Evolutionary conservation across 1,140 invertebrate genomes (phyloP).

Genomic region (Drosophila sproati): DNA sequence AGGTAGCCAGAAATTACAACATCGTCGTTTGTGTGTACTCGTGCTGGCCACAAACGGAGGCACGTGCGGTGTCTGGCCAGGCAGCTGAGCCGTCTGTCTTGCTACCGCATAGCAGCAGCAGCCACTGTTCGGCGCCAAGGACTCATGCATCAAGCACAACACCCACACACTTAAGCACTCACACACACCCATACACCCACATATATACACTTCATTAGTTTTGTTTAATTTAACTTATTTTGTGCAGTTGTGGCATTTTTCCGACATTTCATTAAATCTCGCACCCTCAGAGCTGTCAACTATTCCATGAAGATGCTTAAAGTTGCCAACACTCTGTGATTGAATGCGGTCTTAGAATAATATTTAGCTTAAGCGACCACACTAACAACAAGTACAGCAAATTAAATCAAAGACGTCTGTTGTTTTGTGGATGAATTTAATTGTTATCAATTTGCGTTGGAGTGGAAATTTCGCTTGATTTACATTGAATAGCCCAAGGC

Average conservation of each 20-base stretch:
- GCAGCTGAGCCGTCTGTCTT: slow-evolving; percentile 58
- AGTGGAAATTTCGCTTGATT: slow-evolving; percentile 5
- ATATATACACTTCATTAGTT: slow-evolving; percentile 59
- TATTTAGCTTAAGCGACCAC: slow-evolving; percentile 14
- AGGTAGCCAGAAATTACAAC: slow-evolving; percentile 65
- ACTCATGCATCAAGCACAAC: slow-evolving; percentile 30
- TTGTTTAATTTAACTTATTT: slow-evolving; percentile 74
- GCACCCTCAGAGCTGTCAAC: slow-evolving; percentile 11
- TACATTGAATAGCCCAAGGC: slow-evolving; percentile 5
- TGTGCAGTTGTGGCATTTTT: slow-evolving; percentile 32
- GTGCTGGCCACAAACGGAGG: slow-evolving; percentile 40
- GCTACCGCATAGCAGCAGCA: slow-evolving; percentile 28
- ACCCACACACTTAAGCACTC: slow-evolving; percentile 29
- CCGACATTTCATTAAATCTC: slow-evolving; percentile 62
- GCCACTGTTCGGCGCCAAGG: slow-evolving; percentile 35
- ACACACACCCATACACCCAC: slow-evolving; percentile 7
- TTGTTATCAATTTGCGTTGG: slow-evolving; percentile 29
- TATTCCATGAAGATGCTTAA: slow-evolving; percentile 7
- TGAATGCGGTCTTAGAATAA: slow-evolving; percentile 24
- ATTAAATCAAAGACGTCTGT: slow-evolving; percentile 6
- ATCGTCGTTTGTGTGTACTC: slow-evolving; percentile 37
- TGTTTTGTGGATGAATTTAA: slow-evolving; percentile 15
- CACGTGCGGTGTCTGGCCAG: slow-evolving; percentile 38
- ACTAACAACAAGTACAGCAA: not conserved
- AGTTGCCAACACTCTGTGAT: slow-evolving; percentile 16